Evolutionary conservation across 2,113 vertebrate genomes (phyloP).

Genomic region (Megaceryle torquata): DNA sequence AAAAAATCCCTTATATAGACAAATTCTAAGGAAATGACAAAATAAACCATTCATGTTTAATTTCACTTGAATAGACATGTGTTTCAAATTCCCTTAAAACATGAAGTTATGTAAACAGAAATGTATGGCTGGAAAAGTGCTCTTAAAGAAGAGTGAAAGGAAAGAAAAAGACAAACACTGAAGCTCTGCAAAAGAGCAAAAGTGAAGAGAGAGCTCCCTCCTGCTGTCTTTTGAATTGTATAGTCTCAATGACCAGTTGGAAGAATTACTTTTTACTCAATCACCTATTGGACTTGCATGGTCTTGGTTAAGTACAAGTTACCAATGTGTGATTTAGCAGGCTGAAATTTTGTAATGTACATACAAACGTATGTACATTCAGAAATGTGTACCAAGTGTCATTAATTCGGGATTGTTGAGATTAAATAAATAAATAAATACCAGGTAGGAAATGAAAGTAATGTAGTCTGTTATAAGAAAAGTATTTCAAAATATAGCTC

Average conservation of each 20-base stretch:
- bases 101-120: conserved; percentile 2
- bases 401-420: neutral
- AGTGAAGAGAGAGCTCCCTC: neutral
- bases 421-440: conserved; percentile 43
- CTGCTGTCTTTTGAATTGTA: neutral
- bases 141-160: neutral
- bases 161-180: neutral
- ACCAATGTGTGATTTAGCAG: neutral
- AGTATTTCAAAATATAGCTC: neutral
- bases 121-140: neutral
- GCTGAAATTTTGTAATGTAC: conserved; percentile 21
- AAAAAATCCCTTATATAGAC: conserved; percentile 29
- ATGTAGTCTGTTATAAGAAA: neutral
- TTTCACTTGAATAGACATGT: neutral
- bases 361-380: neutral
- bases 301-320: neutral
- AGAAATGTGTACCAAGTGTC: neutral
- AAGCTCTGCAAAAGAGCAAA: neutral
- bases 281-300: neutral
- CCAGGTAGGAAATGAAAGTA: neutral
- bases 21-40: conserved; percentile 1
- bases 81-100: conserved; percentile 31
- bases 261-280: neutral
- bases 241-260: neutral
- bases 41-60: neutral